Evolutionary conservation across 2,797 vertebrate species (phyloP).

Genomic region (Ctenopoma kingsleyae): DNA sequence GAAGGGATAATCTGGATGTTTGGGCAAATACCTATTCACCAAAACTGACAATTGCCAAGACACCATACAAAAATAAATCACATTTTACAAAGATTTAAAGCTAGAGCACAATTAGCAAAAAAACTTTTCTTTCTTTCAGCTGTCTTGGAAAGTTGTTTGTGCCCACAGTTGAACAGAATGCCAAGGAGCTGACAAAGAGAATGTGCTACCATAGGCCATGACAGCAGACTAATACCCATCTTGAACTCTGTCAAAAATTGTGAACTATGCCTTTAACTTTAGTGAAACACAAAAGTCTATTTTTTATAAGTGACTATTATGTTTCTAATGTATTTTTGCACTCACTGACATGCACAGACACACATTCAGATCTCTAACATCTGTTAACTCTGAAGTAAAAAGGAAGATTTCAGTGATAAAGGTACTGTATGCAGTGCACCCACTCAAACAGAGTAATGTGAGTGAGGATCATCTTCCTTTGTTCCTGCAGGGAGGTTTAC

Average conservation of each 20-base stretch:
- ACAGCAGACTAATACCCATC: no score
- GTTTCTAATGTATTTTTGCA: slow-evolving; percentile 3
- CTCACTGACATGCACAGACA: neutral
- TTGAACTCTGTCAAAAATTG: neutral
- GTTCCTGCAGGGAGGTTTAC: slow-evolving; percentile 71
- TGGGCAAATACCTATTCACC: no score
- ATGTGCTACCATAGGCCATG: no score
- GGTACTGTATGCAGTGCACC: slow-evolving; percentile 26
- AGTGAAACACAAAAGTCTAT: slow-evolving; percentile 1
- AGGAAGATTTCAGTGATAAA: slow-evolving; percentile 18
- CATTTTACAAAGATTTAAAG: no score
- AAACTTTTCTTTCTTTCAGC: no score
- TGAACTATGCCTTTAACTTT: neutral
- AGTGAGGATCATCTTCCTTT: slow-evolving; percentile 68
- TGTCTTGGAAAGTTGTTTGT: neutral
- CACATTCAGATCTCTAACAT: slow-evolving; percentile 24
- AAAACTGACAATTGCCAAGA: neutral
- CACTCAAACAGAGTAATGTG: slow-evolving; percentile 57
- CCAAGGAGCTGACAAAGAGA: no score
- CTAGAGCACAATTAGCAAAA: no score
- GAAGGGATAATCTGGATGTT: no score
- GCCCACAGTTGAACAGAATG: no score
- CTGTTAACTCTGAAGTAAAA: slow-evolving; percentile 28
- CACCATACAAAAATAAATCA: neutral
- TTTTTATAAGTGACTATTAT: neutral